Base-by-base conservation (phyloP, 2,113 vertebrate genomes). In the Nicator chloris region DNA sequence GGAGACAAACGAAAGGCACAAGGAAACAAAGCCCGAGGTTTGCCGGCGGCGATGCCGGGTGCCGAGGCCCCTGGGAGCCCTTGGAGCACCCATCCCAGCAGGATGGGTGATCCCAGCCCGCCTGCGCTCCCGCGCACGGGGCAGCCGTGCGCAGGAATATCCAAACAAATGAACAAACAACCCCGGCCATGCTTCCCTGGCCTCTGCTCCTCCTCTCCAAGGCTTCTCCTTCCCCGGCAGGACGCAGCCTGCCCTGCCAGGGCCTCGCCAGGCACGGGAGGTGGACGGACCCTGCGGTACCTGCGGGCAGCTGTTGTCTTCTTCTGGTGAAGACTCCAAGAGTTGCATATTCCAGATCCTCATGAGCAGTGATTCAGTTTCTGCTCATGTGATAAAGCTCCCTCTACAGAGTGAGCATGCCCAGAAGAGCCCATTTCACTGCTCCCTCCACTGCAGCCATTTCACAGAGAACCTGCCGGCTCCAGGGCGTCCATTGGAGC, bases 371-470 rank as follows among this genome's bases (percentile, higher is more conserved):
- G 96, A 96, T 95, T 97, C 97, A 94, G 96, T 97, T 96, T 96
- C 95, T 94, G 97, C 95, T 97, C 96, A 97, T 96, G 97, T 97
- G 97, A 97, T 96, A 88, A 97, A 96, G 96, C 97, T 97, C 97
- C 97, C 97, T 97, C 97, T 98, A 96, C 97, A 97, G 96, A 97
- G 91, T 97, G 97, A 97, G 96, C 97, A 95, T 97, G 97, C 97
- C 94, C 96, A 96, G 94, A 96, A 96, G 97, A 97, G 94, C 97
- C 97, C 97, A 98, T 98, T 98, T 97, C 97, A 97, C 95, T 96
- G 86, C 77, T 95, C 93, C 94, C 95, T 97, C 93, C 95, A 97
- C 97, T 93, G 97, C 96, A 96, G 97, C 97, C 97, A 98, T 98
- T 97, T 98, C 97, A 96, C 91, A 97, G 92, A 96, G 92, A 96